phyloP scores from a whole-genome alignment of 2,113 vertebrate genomes.

The Anseranas semipalmata region DNA sequence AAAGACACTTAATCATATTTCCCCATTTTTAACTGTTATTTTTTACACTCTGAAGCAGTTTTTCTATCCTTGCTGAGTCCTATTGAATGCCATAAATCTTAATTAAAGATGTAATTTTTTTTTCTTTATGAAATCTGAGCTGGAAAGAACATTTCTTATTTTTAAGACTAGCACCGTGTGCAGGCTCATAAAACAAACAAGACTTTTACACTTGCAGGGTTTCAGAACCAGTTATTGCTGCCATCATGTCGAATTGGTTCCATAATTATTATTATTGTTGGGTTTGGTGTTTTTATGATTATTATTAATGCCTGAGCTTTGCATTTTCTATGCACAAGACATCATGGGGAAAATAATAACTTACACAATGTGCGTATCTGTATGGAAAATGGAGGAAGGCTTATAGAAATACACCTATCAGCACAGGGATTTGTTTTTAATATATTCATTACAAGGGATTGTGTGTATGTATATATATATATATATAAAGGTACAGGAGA shows the following conservation, averaged over 20 bases:
- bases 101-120: conserved; percentile 75
- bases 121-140: conserved; percentile 71
- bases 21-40: conserved; percentile 73
- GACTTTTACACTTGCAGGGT: conserved; percentile 62
- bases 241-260: conserved; percentile 47
- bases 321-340: conserved; percentile 26
- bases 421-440: background rate
- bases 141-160: conserved; percentile 71
- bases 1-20: conserved; percentile 80
- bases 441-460: background rate
- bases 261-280: conserved; percentile 72
- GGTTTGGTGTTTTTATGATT: conserved; percentile 48
- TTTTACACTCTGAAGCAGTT: conserved; percentile 71
- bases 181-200: conserved; percentile 75
- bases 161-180: conserved; percentile 68
- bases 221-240: conserved; percentile 71
- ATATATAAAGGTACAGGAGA: background rate
- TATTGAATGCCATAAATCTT: conserved; percentile 76
- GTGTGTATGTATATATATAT: background rate
- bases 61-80: conserved; percentile 65
- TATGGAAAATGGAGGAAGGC: background rate
- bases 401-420: background rate
- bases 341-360: background rate
- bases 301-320: conserved; percentile 43
- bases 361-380: background rate